phyloP scores from a whole-genome alignment of 2,113 vertebrate species.

The Nibea albiflora region DNA sequence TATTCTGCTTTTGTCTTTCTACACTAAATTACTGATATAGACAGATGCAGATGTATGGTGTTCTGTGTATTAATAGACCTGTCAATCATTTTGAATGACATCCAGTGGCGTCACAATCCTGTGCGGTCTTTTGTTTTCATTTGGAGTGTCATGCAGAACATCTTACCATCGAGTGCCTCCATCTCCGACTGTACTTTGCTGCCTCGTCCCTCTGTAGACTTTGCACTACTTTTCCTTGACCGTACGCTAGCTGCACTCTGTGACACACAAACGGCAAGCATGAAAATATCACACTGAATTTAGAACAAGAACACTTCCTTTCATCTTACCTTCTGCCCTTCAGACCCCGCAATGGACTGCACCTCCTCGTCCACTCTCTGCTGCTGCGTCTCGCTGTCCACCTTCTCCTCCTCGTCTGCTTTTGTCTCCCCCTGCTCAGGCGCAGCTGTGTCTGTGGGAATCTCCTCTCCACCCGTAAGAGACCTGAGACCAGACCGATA shows the following conservation, averaged over 20 bases:
- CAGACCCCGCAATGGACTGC: conserved; percentile 35
- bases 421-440: conserved; percentile 32
- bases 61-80: background rate
- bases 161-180: conserved; percentile 54
- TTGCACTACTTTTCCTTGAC: conserved; percentile 34
- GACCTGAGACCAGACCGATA: conserved; percentile 25
- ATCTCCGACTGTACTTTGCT: conserved; percentile 65
- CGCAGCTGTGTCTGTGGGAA: background rate
- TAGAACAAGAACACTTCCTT: background rate
- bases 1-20: background rate
- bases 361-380: conserved; percentile 56
- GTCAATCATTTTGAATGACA: background rate
- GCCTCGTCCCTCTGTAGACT: conserved; percentile 33
- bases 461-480: conserved; percentile 14
- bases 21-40: background rate
- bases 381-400: conserved; percentile 22
- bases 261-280: conserved; percentile 20
- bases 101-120: background rate
- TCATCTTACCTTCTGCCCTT: conserved; percentile 65
- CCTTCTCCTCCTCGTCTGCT: conserved; percentile 18
- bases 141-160: background rate
- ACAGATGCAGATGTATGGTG: background rate
- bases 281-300: background rate
- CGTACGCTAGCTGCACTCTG: conserved; percentile 67
- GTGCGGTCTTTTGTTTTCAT: background rate